Evolutionary conservation across 2,113 vertebrate species (phyloP), one percentile per base, ranked within the genome.

Genomic region (Poeciliopsis turrubarensis): DNA sequence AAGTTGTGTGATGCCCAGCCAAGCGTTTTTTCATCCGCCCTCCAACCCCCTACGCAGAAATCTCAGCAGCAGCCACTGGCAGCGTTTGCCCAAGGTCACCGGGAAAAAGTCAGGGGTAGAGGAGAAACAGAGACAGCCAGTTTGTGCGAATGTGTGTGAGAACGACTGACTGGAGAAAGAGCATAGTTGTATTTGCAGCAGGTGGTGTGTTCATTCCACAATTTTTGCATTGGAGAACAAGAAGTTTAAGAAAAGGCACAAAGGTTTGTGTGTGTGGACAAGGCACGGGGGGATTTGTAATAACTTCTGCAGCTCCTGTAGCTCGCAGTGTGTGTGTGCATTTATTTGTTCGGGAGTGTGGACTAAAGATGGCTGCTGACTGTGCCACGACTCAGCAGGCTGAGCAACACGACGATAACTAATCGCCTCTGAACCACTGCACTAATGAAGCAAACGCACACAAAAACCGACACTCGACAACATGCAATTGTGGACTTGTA

Each of bases 61-160:
- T 84, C 89, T 78, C 86, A 90, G 90, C 88, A 87, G 91, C 86
- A 86, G 86, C 88, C 88, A 81, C 88, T 91, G 89, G 92, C 90
- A 89, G 60, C 73, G 51, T 79, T 84, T 8, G 68, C 75, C 82
- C 90, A 93, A 92, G 92, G 87, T 88, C 91, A 92, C 69, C 57
- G 77, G 84, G 86, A 89, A 83, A 79, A 88, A 88, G 88, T 90
- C 84, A 89, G 84, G 80, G 78, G 76, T 82, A 74, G 86, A 70
- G 66, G 75, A 82, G 81, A 78, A 70, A 63, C 77, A 34, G 80
- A 64, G 41, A 10, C 62, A 34, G 71, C 17, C 60, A 66, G 81
- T 19, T 68, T 8, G 19, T 47, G 51, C 66, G 77, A 25, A 65
- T 25, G 7, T 47, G 51, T 70, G 27, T 65, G 63, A 68, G 83